Evolutionary conservation across 1,140 invertebrate species (phyloP).

Genomic region (Drosophila teissieri): DNA sequence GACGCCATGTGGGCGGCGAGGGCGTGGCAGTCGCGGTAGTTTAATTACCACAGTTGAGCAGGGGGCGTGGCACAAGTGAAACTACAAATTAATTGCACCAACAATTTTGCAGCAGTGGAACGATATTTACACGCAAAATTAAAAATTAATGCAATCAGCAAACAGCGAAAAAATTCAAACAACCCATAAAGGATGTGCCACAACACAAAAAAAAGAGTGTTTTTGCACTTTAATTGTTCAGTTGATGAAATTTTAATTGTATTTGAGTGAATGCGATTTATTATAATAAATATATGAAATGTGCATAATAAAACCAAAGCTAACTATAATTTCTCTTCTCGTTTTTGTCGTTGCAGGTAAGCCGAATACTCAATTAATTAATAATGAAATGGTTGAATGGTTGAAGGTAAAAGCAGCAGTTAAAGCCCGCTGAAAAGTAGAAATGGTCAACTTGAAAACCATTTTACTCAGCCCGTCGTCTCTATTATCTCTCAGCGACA

Average conservation of each 20-base stretch:
- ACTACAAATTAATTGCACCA: slow-evolving; percentile 67
- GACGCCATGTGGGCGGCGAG: slow-evolving; percentile 31
- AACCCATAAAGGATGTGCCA: slow-evolving; percentile 8
- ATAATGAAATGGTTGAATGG: slow-evolving; percentile 2
- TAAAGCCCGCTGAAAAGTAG: not conserved
- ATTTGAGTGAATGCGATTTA: slow-evolving; percentile 53
- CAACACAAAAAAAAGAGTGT: not conserved
- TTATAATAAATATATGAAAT: slow-evolving; percentile 47
- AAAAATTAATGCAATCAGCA: slow-evolving; percentile 64
- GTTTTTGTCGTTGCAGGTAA: slow-evolving; percentile 47
- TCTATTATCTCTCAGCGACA: slow-evolving; percentile 56
- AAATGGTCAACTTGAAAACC: slow-evolving; percentile 12
- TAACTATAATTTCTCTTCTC: slow-evolving; percentile 12
- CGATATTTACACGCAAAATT: slow-evolving; percentile 68
- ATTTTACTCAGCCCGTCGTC: slow-evolving; percentile 44
- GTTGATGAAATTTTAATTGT: slow-evolving; percentile 66
- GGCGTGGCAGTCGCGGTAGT: slow-evolving; percentile 32
- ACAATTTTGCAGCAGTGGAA: slow-evolving; percentile 30
- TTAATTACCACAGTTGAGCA: slow-evolving; percentile 49
- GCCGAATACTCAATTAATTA: slow-evolving; percentile 24
- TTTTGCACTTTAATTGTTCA: slow-evolving; percentile 45
- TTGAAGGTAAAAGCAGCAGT: slow-evolving; percentile 1
- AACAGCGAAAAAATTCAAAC: slow-evolving; percentile 12
- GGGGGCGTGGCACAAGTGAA: slow-evolving; percentile 29
- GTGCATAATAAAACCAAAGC: slow-evolving; percentile 7